Evolutionary conservation across 2,797 vertebrate genomes (phyloP).

Genomic region (Erethizon dorsatum): DNA sequence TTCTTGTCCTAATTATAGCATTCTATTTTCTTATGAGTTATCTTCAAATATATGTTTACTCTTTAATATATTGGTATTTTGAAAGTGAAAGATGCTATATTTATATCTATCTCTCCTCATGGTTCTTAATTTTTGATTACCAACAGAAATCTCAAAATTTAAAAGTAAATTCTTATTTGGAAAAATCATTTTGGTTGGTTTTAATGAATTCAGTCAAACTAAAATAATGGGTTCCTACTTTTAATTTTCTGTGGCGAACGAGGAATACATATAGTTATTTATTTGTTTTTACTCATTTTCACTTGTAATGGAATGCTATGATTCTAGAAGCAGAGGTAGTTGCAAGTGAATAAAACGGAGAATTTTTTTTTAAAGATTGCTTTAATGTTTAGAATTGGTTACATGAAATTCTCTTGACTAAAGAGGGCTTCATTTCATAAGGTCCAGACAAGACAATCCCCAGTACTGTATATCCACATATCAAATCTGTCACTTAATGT

Average conservation of each 20-base stretch:
- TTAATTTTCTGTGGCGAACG: not conserved
- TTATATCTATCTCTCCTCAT: not conserved
- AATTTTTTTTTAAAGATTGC: not conserved
- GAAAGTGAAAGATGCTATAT: not conserved
- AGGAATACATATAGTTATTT: not conserved
- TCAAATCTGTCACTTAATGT: not conserved
- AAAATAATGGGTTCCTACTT: constrained; percentile 9
- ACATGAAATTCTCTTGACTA: not conserved
- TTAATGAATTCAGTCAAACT: not conserved
- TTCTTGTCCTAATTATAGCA: not conserved
- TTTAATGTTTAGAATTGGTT: not conserved
- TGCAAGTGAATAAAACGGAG: not conserved
- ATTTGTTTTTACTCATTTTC: not conserved
- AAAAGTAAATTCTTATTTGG: not conserved
- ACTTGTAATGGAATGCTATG: not conserved
- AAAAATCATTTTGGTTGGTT: not conserved
- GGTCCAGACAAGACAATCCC: not conserved
- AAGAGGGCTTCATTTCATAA: not conserved
- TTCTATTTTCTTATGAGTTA: not conserved
- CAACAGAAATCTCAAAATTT: not conserved
- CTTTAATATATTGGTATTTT: not conserved
- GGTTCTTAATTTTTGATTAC: not conserved
- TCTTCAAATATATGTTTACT: not conserved
- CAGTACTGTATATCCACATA: not conserved
- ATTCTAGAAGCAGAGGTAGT: not conserved